Evolutionary conservation across 2,888 invertebrate genomes (phyloP).

Genomic region (Brachylomia viminalis): DNA sequence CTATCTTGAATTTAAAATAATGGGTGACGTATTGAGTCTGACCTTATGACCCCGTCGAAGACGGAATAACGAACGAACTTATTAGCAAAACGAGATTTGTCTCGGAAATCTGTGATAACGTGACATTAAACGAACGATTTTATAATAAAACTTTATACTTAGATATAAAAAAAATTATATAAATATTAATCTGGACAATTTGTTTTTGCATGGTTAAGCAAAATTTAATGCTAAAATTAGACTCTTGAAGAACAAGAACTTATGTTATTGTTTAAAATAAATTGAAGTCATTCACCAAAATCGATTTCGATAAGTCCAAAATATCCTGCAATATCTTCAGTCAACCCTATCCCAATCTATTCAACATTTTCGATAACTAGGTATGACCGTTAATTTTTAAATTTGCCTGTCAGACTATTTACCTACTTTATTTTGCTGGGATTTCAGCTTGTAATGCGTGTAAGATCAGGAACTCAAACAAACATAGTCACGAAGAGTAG

Average conservation of each 20-base stretch:
- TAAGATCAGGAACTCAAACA: conserved; percentile 28
- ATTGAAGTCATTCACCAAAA: no score
- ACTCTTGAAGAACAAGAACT: not conserved
- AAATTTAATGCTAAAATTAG: conserved; percentile 13
- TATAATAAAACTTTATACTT: conserved; percentile 45
- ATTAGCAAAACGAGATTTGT: conserved; percentile 63
- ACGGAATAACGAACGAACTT: conserved; percentile 69
- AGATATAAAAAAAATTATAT: no score
- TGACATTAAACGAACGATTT: conserved; percentile 53
- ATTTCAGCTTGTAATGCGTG: not conserved
- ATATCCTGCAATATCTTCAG: no score
- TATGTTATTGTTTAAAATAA: no score
- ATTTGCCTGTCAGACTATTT: not conserved
- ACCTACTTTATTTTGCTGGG: not conserved
- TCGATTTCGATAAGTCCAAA: no score
- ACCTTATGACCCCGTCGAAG: conserved; percentile 77
- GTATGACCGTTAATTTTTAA: no score
- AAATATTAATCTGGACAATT: conserved; percentile 51
- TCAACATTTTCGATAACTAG: no score
- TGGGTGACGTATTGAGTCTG: conserved; percentile 74
- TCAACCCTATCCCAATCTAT: no score
- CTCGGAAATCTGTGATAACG: conserved; percentile 51
- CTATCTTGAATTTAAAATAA: conserved; percentile 71
- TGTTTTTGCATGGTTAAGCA: conserved; percentile 35
- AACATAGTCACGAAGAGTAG: conserved; percentile 38